Conservation (phyloP, 2,113 vertebrate genomes). For the Alligator sinensis region DNA sequence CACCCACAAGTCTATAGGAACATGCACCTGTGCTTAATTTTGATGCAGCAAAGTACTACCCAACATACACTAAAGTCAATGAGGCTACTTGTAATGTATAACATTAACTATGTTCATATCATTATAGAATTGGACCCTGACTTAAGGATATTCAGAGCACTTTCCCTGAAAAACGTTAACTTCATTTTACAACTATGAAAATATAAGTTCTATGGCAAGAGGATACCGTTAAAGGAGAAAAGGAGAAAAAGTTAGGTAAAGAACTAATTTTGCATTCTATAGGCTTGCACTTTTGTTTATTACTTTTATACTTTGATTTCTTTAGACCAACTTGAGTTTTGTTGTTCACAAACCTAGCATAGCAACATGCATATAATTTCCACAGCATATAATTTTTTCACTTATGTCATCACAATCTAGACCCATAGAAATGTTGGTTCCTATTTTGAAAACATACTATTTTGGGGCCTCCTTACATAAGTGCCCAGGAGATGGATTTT, state of each 20-base stretch:
- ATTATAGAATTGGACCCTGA: not conserved
- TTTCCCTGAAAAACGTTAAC: not conserved
- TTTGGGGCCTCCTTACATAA: not conserved
- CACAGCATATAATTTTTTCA: not conserved
- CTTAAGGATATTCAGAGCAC: rapidly evolving
- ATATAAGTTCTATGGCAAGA: not conserved
- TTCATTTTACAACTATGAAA: not conserved
- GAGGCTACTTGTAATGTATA: not conserved
- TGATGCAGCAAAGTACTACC: not conserved
- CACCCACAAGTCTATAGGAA: too few relatives aligned
- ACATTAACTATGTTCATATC: not conserved
- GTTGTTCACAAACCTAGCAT: not conserved
- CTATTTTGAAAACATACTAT: not conserved
- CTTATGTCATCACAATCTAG: not conserved
- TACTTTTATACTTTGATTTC: not conserved
- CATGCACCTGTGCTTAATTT: not conserved
- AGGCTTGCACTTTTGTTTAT: not conserved
- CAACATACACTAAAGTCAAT: not conserved
- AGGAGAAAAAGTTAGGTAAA: not conserved
- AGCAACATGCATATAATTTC: not conserved
- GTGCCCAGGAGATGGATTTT: not conserved
- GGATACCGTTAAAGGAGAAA: not conserved
- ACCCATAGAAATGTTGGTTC: not conserved
- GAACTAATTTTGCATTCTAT: not conserved
- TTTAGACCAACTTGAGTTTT: not conserved